Evolutionary conservation across 2,888 invertebrate genomes (phyloP).

Genomic region (Lasioglossum marginatum): DNA sequence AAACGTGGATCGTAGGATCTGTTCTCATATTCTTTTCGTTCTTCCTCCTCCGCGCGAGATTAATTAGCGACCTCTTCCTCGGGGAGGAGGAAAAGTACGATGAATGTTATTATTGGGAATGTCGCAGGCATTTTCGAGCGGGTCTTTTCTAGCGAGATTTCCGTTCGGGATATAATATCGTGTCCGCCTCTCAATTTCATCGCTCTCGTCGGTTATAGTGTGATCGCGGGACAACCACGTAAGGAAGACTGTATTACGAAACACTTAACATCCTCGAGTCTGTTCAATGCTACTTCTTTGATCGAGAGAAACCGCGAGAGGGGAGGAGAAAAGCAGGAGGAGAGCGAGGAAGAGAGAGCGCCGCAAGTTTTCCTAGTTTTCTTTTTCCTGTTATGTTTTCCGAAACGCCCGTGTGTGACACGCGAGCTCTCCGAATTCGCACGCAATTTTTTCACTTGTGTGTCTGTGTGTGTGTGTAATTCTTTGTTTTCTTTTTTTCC

Average conservation of each 20-base stretch:
- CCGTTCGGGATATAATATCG: constrained; percentile 12
- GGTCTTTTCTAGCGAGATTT: constrained; percentile 11
- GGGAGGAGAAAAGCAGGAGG: constrained; percentile 35
- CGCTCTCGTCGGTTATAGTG: constrained; percentile 23
- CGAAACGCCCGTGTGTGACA: not conserved
- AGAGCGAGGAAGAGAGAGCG: constrained; percentile 55
- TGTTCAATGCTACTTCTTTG: not conserved
- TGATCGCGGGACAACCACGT: not conserved
- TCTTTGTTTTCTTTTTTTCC: constrained; percentile 21
- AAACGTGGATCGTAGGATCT: constrained; percentile 32
- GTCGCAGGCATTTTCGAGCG: constrained; percentile 69
- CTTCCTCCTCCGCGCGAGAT: not conserved
- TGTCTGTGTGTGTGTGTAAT: not conserved
- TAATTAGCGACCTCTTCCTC: not conserved
- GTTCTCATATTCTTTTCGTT: not conserved
- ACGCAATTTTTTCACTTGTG: not conserved
- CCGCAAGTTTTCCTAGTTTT: constrained; percentile 29
- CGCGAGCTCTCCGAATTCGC: not conserved
- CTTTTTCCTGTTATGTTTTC: not conserved
- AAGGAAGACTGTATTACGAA: not conserved
- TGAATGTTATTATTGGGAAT: constrained; percentile 68
- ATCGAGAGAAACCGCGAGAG: constrained; percentile 43
- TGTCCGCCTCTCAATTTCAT: constrained; percentile 41
- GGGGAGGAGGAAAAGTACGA: constrained; percentile 57
- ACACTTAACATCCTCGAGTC: not conserved